Base-by-base conservation (phyloP, 2,113 vertebrate genomes). In the Lota lota region DNA sequence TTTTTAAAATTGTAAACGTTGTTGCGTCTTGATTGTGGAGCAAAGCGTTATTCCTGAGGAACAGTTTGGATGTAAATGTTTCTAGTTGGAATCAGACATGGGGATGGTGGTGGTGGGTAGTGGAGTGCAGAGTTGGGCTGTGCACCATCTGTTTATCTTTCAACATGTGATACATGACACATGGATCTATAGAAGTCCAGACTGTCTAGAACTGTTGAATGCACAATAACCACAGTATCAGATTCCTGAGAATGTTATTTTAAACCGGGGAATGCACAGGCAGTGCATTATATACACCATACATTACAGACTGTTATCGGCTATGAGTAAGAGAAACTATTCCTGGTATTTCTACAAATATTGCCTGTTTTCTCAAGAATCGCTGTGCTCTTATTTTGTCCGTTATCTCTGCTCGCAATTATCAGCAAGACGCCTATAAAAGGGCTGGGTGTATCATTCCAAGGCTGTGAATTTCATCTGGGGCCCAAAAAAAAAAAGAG, bases 211-310 rank as follows among this genome's bases (percentile, higher is more conserved):
- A 47, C 40, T 47, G 40, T 47, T 47, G 40, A 47, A 47, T 47
- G 40, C 40, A 47, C 40, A 56, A n/a, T 56, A 56, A 18, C 14
- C 53, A 56, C 16, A 56, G 53, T 56, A 56, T 56, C n/a, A 2
- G 4, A 56, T 56, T 56, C n/a, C 53, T 16, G 10, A 56, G 53
- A 56, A 56, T 56, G 53, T 56, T 56, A 56, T 56, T 56, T n/a
- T 56, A 56, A 56, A n/a, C 53, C 53, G 53, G 53, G n/a, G 53
- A 17, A 56, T 56, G 53, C n/a, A 56, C 53, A 56, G 53, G 53
- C 53, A n/a, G 53, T 14, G 40, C 53, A 56, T 17, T 56, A 56
- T 56, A 17, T 17, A 4, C 53, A 18, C 53, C 40, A 47, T 47
- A 12, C 18, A 14, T 56, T 14, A 1, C 53, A 56, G 53, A n/a